Evolutionary conservation across 92 coral and sea anemone genomes (phyloP), one percentile per base, ranked within the genome.

Genomic region (Zoanthus sociatus): DNA sequence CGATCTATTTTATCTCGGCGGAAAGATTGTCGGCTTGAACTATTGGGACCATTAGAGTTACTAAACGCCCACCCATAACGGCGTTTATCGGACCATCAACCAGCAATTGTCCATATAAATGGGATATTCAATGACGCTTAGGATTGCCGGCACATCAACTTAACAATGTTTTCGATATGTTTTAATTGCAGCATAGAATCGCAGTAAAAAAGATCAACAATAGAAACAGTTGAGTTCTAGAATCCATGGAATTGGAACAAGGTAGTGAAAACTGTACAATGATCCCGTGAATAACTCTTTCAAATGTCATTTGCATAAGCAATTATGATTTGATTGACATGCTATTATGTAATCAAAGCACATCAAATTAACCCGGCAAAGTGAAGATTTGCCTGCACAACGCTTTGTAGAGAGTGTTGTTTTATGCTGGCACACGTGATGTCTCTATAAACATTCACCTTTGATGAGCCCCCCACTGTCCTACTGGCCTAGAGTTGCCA

Each of bases 341-440:
- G 45, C 46, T 53, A 81, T 68, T 30, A 67, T 37, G 76, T 46
- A 81, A 81, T 81, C 85, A 81, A 64, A 63, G 75, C 70, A 47
- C 85, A 81, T 81, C 75, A 81, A 31, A 81, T 81, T 81, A 81
- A 64, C 60, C 85, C 58, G 67, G 51, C 85, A 81, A 16, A 68
- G 85, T 17, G 74, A 46, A 81, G 85, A 81, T 81, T 81, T 81
- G 85, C 85, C 85, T 81, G 47, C 75, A 73, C 85, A 81, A 53
- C 42, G 42, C 75, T 64, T 32, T 81, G 48, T 9, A 18, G 51
- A 81, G 46, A 64, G 74, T 81, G 85, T 81, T 81, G 70, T 66
- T 81, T 66, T 44, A 46, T 46, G 18, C 61, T 47, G 60, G 30
- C 85, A 81, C 74, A 81, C 85, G 21, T 81, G 85, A 81, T 81